Base-by-base conservation (phyloP, 2,888 invertebrate species). In the Galeruca laticollis region DNA sequence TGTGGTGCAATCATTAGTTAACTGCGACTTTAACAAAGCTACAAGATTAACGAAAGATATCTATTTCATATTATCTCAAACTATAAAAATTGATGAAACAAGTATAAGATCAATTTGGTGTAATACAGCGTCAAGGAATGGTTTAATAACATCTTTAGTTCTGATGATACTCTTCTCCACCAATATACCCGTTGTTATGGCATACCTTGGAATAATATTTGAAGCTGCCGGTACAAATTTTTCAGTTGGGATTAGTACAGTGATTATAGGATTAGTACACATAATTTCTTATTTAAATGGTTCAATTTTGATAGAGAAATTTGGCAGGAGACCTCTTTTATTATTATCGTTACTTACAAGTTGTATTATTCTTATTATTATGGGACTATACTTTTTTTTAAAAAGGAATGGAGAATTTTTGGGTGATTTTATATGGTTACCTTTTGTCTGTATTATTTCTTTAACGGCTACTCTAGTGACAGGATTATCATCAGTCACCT, bases 161-260 rank as follows among this genome's bases (percentile, higher is more conserved):
- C 88, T 94, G 73, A 89, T 93, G 80, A 92, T 93, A 84, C 94
- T 94, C 79, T 93, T 94, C 82, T 89, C 92, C 80, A 91, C 92
- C 67, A 94, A 94, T 70, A 88, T 93, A 76, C 93, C 93, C 84
- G 93, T 92, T 0, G 91, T 94, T 72, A 91, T 93, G 76, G 93
- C 93, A 84, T 94, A 92, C 82, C 90, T 93, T 1, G 88, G 89
- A 71, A 87, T 88, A 60, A 94, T 94, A 77, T 93, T 94, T 84
- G 76, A 87, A 49, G 90, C 90, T 2, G 90, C 93, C 11, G 92
- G 92, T 33, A 91, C 90, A 69, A 31, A 37, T 9, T 85, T 93
- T 70, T 79, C 88, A 72, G 87, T 93, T 0, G 87, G 88, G 11
- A 79, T 90, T 10, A 90, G 93, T 15, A 90, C 94, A 18, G 92